Evolutionary conservation across 2,888 invertebrate species (phyloP).

Genomic region (Chorisops tibialis): DNA sequence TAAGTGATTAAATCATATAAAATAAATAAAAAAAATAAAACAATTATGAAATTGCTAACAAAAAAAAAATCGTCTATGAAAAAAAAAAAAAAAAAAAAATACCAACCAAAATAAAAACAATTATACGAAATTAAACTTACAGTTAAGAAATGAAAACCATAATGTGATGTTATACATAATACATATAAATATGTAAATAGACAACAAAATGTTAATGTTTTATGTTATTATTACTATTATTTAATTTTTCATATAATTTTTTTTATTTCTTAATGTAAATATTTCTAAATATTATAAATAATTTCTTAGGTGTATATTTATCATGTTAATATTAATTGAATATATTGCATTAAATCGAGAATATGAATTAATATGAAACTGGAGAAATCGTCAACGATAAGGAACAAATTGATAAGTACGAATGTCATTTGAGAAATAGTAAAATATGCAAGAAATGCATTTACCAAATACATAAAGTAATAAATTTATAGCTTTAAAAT

Average conservation of each 20-base stretch:
- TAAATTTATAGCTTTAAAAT: too few species aligned
- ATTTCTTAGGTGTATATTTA: conserved; percentile 26
- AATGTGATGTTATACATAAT: conserved; percentile 29
- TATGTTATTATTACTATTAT: conserved; percentile 18
- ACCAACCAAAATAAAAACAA: conserved; percentile 10
- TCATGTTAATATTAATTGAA: conserved; percentile 24
- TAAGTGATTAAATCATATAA: neutral
- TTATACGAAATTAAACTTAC: conserved; percentile 42
- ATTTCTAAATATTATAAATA: conserved; percentile 19
- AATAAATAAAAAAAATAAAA: neutral
- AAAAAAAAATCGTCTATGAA: neutral
- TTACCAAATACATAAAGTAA: too few species aligned
- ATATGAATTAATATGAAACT: neutral
- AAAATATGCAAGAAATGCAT: too few species aligned
- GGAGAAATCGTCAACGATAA: conserved; percentile 8
- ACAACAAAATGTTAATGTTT: conserved; percentile 36
- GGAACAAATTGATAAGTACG: conserved; percentile 6
- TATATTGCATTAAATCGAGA: conserved; percentile 4
- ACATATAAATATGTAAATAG: conserved; percentile 33
- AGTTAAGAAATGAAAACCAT: conserved; percentile 32
- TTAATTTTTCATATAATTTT: conserved; percentile 26
- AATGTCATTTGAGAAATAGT: too few species aligned
- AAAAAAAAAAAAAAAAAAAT: neutral
- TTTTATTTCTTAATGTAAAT: conserved; percentile 22
- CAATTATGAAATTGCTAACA: neutral